A percentile compares a stretch with the other conserved stretches of the same genome.
phyloP scores from a whole-genome alignment of 2,888 invertebrate species.

The Lottia gigantea region DNA sequence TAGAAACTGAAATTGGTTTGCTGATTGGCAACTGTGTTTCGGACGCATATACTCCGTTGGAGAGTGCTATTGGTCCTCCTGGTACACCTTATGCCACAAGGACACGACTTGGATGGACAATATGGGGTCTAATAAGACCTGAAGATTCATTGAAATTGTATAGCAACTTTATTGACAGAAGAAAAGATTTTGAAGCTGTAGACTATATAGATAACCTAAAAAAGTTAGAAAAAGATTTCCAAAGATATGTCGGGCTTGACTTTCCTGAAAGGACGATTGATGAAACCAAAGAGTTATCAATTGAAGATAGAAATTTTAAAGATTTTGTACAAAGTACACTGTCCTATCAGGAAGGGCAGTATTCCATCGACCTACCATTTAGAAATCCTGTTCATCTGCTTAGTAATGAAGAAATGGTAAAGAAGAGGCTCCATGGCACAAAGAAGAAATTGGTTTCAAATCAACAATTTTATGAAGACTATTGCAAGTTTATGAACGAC shows the following conservation, averaged over 20 bases:
- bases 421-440: no score
- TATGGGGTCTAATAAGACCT: constrained; percentile 18
- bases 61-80: constrained; percentile 17
- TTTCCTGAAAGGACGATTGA: no score
- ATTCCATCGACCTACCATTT: no score
- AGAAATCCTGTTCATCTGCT: no score
- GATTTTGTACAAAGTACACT: no score
- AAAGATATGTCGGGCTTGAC: constrained; percentile 12
- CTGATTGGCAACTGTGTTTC: constrained; percentile 20
- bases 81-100: constrained; percentile 23
- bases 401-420: no score
- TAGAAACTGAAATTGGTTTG: constrained; percentile 18
- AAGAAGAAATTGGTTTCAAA: no score
- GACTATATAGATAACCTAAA: constrained; percentile 13
- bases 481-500: no score
- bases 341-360: no score
- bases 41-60: constrained; percentile 20
- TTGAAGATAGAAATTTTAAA: no score
- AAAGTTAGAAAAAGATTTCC: constrained; percentile 10
- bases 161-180: not conserved
- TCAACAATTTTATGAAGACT: no score
- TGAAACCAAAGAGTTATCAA: no score
- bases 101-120: constrained; percentile 19
- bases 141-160: not conserved
- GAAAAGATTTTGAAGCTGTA: not conserved